Percentiles rank a stretch among this genome's conserved stretches.
Evolutionary conservation across 1,140 invertebrate genomes (phyloP).

Genomic region (Frieseomelitta varia): DNA sequence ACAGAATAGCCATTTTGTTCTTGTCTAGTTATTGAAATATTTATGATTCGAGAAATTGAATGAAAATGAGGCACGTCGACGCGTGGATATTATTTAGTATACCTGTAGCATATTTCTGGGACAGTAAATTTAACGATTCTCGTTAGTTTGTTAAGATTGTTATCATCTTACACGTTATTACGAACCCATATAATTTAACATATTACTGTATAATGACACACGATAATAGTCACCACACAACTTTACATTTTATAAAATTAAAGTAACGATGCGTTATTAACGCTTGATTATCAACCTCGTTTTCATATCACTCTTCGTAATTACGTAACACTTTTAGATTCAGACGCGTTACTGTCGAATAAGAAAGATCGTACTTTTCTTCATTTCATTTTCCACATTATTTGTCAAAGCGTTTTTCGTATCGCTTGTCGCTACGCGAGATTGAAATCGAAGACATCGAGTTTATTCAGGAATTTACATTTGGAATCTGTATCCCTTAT

Average conservation of each 20-base stretch:
- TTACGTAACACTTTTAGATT: not conserved
- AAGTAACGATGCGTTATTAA: not conserved
- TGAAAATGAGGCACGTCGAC: not conserved
- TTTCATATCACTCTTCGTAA: not conserved
- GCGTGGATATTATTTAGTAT: not conserved
- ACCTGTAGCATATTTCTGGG: not conserved
- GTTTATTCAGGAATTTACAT: conserved; percentile 2
- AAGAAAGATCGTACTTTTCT: not conserved
- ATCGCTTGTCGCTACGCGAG: not conserved
- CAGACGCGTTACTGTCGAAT: not conserved
- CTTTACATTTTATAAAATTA: not conserved
- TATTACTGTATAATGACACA: not conserved
- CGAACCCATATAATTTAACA: not conserved
- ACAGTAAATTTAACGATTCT: conserved; percentile 4
- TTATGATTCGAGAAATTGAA: conserved; percentile 7
- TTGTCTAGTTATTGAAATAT: not conserved
- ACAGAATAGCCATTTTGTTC: not conserved
- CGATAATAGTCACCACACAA: not conserved
- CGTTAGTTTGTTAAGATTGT: conserved; percentile 46
- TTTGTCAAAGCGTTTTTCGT: not conserved
- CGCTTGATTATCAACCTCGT: not conserved
- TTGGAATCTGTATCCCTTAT: not conserved
- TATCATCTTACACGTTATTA: conserved; percentile 27
- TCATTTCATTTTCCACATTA: not conserved
- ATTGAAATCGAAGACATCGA: not conserved